Percentiles rank a stretch among this genome's conserved stretches.
These are phyloP conservation scores for Nezara viridula DNA, from an alignment of 2,888 invertebrate genomes.

Conservation along the genomic window DNA sequence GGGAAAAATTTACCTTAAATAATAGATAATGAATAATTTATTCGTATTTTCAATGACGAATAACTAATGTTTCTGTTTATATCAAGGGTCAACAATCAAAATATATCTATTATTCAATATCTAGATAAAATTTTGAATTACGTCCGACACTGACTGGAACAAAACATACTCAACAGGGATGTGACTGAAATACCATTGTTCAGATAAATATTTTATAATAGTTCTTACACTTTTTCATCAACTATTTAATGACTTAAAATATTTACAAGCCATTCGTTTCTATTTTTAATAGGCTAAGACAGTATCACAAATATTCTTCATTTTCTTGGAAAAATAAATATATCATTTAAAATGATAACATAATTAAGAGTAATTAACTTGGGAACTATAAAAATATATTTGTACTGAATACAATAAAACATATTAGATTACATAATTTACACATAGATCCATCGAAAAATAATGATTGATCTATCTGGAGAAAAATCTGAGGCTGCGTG, in stretches of 20 bases:
- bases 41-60: too few species aligned
- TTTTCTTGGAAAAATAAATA: neutral
- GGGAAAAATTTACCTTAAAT: too few species aligned
- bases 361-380: neutral
- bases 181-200: too few species aligned
- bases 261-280: neutral
- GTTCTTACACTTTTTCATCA: too few species aligned
- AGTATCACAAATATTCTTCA: neutral
- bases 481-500: conserved; percentile 54
- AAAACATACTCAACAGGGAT: too few species aligned
- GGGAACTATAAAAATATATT: conserved; percentile 23
- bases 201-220: too few species aligned
- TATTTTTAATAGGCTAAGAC: neutral
- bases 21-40: too few species aligned
- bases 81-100: too few species aligned
- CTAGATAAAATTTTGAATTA: too few species aligned
- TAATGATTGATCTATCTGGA: conserved; percentile 33
- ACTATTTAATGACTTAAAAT: neutral
- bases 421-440: conserved; percentile 7
- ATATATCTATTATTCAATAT: too few species aligned
- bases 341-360: neutral
- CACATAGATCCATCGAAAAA: neutral
- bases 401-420: conserved; percentile 25
- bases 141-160: too few species aligned
- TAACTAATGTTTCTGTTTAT: too few species aligned